These are phyloP conservation scores for Darevskia mixta DNA, from an alignment of 2,797 vertebrate genomes.

Conservation along the genomic window DNA sequence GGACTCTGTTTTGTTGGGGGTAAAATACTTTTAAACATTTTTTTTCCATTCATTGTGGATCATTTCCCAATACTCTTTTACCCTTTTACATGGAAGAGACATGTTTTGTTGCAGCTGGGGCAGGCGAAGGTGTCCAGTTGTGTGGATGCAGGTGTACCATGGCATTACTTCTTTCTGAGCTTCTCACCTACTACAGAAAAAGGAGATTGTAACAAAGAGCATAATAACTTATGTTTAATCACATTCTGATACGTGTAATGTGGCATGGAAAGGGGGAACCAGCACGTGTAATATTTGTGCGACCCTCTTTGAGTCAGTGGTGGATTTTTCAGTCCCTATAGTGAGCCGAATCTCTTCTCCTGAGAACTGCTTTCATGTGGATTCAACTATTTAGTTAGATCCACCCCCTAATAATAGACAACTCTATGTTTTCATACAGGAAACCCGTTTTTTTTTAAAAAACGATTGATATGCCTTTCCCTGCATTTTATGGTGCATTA, in stretches of 20 bases:
- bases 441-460: constrained; percentile 58
- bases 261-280: not conserved
- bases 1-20: too few species aligned
- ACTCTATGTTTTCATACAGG: constrained; percentile 64
- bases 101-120: too few species aligned
- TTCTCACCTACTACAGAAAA: too few species aligned
- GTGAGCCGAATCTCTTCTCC: not conserved
- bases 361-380: constrained; percentile 47
- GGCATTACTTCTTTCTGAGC: too few species aligned
- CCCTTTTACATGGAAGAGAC: too few species aligned
- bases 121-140: too few species aligned
- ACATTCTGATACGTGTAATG: not conserved
- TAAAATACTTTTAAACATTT: too few species aligned
- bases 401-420: constrained; percentile 52
- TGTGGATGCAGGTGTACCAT: not conserved
- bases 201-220: not conserved
- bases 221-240: not conserved
- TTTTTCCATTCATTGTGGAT: too few species aligned
- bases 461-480: constrained; percentile 63
- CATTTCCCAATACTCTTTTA: too few species aligned
- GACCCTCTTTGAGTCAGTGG: not conserved
- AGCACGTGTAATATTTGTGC: not conserved
- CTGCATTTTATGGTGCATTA: constrained; percentile 63
- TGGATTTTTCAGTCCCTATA: not conserved
- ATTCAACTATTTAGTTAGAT: constrained; percentile 41